phyloP scores from a whole-genome alignment of 2,797 vertebrate genomes.

The Morus bassanus region DNA sequence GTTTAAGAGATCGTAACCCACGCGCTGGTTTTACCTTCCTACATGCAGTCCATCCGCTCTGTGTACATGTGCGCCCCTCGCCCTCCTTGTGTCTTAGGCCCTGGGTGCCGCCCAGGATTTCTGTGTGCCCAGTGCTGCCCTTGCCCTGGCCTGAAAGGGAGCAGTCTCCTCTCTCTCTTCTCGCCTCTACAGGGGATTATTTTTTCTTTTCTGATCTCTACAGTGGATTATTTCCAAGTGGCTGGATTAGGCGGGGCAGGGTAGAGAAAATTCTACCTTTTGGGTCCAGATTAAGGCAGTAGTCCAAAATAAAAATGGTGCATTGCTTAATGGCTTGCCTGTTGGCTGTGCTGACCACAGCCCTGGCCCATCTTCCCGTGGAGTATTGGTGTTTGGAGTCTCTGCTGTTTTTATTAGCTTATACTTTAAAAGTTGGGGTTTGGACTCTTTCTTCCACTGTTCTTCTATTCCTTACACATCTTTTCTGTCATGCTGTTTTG shows the following conservation, averaged over 20 bases:
- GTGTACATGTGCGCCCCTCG: accelerated
- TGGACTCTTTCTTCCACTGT: not conserved
- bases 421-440: not conserved
- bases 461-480: not conserved
- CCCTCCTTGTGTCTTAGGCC: not conserved
- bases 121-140: not conserved
- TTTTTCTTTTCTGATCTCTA: not conserved
- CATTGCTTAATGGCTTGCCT: not conserved
- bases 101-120: not conserved
- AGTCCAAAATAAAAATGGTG: not conserved
- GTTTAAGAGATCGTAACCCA: not conserved
- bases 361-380: not conserved
- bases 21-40: not conserved
- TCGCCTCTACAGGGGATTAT: no score
- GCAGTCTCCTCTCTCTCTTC: not conserved
- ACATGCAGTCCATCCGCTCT: not conserved
- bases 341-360: not conserved
- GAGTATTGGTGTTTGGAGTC: not conserved
- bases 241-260: not conserved
- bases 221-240: not conserved
- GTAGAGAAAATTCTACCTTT: not conserved
- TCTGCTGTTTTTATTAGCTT: not conserved
- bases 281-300: not conserved
- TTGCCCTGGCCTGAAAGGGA: not conserved
- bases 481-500: not conserved